Conservation (phyloP, 1,140 invertebrate genomes). For the Agrilus planipennis region DNA sequence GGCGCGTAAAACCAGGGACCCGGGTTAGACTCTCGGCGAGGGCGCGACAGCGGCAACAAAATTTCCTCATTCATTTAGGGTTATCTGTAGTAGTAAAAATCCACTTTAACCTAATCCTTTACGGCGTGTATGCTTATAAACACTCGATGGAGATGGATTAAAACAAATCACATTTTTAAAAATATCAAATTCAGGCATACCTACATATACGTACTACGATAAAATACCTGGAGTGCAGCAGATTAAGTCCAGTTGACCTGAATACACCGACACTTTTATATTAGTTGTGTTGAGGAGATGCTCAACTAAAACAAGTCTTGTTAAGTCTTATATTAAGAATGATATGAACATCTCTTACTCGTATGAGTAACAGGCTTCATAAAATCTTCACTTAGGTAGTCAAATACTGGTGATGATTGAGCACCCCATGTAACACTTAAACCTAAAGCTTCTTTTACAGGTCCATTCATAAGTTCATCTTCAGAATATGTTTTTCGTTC, state of each 20-base stretch:
- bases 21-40: too few relatives aligned
- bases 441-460: conserved; percentile 49
- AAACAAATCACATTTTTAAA: not conserved
- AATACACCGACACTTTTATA: conserved; percentile 55
- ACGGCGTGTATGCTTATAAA: too few relatives aligned
- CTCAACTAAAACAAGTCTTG: conserved; percentile 45
- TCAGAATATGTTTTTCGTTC: conserved; percentile 13
- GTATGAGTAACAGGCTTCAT: conserved; percentile 71
- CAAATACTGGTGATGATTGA: conserved; percentile 50
- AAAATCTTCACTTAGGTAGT: conserved; percentile 53
- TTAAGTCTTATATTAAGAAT: not conserved
- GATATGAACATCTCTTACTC: conserved; percentile 34
- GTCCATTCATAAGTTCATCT: conserved; percentile 55
- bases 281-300: conserved; percentile 54
- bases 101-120: too few relatives aligned
- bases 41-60: too few relatives aligned
- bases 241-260: conserved; percentile 60
- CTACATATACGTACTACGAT: too few relatives aligned
- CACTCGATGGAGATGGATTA: too few relatives aligned
- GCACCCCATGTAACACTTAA: conserved; percentile 54
- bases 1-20: too few relatives aligned
- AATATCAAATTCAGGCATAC: conserved; percentile 49
- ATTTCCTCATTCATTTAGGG: too few relatives aligned
- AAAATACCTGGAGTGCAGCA: too few relatives aligned
- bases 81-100: too few relatives aligned